Conservation (phyloP, 2,888 invertebrate genomes). For the Drosophila stalkeri region DNA sequence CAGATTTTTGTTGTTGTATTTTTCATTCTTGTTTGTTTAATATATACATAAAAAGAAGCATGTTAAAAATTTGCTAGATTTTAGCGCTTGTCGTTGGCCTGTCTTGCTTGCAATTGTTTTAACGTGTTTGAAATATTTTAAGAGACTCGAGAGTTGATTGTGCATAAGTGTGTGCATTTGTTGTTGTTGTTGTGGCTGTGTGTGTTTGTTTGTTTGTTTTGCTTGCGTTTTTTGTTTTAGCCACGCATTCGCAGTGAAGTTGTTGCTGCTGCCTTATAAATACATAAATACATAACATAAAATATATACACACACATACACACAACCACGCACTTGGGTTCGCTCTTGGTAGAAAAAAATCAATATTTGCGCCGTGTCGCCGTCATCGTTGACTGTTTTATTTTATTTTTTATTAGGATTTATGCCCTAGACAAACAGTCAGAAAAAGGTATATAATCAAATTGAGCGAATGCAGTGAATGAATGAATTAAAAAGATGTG, state of each 20-base stretch:
- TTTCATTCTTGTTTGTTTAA: conserved; percentile 9
- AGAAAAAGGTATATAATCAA: neutral
- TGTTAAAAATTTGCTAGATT: conserved; percentile 59
- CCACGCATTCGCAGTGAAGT: conserved; percentile 68
- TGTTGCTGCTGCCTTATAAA: conserved; percentile 66
- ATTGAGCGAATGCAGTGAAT: neutral
- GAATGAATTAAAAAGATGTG: neutral
- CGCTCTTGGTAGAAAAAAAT: conserved; percentile 59
- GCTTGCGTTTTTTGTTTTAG: conserved; percentile 51
- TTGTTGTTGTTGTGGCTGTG: neutral
- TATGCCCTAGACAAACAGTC: conserved; percentile 18
- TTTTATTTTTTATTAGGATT: conserved; percentile 46
- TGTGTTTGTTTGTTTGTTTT: conserved; percentile 49
- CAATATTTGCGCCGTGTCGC: conserved; percentile 74
- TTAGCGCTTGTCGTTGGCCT: conserved; percentile 51
- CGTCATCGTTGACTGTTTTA: conserved; percentile 36
- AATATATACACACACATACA: conserved; percentile 34
- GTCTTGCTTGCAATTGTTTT: conserved; percentile 66
- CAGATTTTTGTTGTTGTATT: conserved; percentile 7
- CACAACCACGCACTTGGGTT: conserved; percentile 20
- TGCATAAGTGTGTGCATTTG: conserved; percentile 21
- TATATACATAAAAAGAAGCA: conserved; percentile 53
- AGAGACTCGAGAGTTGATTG: conserved; percentile 29
- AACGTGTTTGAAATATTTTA: conserved; percentile 75
- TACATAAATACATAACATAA: conserved; percentile 52